These are phyloP conservation scores for Crossaster papposus DNA, from an alignment of 53 echinoderm and acorn worm species.

Conservation along the genomic window DNA sequence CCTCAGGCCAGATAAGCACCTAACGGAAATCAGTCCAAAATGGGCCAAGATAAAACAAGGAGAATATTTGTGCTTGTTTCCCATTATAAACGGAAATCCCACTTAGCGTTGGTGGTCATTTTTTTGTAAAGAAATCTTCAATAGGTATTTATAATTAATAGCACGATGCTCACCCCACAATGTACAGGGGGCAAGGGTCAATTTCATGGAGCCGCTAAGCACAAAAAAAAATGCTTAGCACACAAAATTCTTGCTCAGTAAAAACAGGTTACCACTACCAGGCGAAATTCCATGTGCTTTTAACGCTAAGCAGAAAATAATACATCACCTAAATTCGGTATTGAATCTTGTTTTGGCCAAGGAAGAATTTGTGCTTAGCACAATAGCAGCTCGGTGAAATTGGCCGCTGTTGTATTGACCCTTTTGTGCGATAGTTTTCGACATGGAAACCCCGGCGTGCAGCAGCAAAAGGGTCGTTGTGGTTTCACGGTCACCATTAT, in stretches of 20 bases:
- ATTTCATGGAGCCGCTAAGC: no score
- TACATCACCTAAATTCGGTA: no score
- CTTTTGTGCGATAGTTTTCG: background rate
- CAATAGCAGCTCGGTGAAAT: no score
- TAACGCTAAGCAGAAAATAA: no score
- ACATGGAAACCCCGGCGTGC: background rate
- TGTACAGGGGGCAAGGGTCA: no score
- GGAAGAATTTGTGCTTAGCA: no score
- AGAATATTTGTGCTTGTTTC: background rate
- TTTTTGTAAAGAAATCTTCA: background rate
- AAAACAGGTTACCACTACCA: no score
- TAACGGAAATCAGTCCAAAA: conserved; percentile 2
- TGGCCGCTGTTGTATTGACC: no score
- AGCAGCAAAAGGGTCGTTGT: background rate
- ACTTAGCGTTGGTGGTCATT: background rate
- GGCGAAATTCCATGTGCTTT: no score
- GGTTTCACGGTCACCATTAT: background rate
- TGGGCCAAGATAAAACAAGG: background rate
- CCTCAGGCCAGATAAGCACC: background rate
- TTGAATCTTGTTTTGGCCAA: no score
- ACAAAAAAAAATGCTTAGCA: no score
- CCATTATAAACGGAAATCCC: background rate
- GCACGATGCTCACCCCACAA: background rate
- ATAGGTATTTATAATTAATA: background rate
- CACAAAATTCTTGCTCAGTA: no score